These are phyloP conservation scores for Spongilla lacustris DNA, from an alignment of 37 sponge, comb jelly and placozoan genomes.

Conservation along the genomic window DNA sequence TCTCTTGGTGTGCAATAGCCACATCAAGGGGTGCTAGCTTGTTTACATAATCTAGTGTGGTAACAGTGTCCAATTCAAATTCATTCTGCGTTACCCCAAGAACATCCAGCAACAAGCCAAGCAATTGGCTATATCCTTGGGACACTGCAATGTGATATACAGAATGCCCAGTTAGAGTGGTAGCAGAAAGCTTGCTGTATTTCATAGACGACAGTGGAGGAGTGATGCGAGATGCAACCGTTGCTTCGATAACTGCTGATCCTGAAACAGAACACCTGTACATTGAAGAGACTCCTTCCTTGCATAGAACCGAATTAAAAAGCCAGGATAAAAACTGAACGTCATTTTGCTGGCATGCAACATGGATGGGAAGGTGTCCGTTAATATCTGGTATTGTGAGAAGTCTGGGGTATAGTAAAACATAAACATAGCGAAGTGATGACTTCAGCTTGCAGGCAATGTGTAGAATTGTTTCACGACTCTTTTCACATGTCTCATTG, in stretches of 20 bases:
- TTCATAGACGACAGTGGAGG: not conserved
- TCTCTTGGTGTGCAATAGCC: slow-evolving; percentile 18
- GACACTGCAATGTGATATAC: slow-evolving; percentile 64
- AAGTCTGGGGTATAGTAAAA: slow-evolving; percentile 44
- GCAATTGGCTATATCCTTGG: slow-evolving; percentile 32
- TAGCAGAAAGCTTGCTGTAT: not conserved
- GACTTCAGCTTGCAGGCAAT: slow-evolving; percentile 57
- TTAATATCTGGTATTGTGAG: slow-evolving; percentile 29
- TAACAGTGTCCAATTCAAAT: slow-evolving; percentile 35
- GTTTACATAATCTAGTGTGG: slow-evolving; percentile 30
- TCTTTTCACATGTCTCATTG: slow-evolving; percentile 27
- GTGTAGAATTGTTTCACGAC: slow-evolving; percentile 46
- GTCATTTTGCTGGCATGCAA: slow-evolving; percentile 68
- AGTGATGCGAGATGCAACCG: not conserved
- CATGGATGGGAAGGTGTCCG: slow-evolving; percentile 50
- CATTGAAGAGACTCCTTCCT: not conserved
- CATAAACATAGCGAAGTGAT: slow-evolving; percentile 49
- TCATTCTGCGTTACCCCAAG: not conserved
- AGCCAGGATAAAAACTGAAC: slow-evolving; percentile 67
- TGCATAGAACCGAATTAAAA: slow-evolving; percentile 30
- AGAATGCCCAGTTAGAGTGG: slow-evolving; percentile 62
- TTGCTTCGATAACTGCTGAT: not conserved
- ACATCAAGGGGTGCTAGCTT: slow-evolving; percentile 38
- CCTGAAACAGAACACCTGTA: not conserved
- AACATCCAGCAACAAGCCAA: slow-evolving; percentile 33